These are phyloP conservation scores for Brachionus sp. DNA, from an alignment of 1,140 invertebrate genomes.

Conservation along the genomic window DNA sequence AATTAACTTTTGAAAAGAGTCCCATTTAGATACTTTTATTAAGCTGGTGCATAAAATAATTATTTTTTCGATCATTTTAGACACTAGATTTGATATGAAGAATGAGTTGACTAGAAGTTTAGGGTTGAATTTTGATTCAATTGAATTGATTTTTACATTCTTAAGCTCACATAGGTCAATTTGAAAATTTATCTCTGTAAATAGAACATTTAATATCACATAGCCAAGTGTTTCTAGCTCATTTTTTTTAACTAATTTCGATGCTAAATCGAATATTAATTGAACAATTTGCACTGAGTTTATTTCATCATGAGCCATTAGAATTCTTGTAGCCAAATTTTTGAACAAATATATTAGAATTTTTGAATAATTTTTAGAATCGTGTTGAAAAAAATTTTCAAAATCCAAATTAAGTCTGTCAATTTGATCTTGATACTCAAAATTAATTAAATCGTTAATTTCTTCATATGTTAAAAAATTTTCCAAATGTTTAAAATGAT, in stretches of 20 bases:
- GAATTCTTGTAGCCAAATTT: neutral
- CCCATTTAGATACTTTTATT: neutral
- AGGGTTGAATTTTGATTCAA: neutral
- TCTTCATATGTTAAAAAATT: neutral
- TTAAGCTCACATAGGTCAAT: neutral
- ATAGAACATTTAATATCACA: neutral
- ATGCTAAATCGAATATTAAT: neutral
- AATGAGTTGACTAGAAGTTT: neutral
- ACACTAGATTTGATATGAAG: neutral
- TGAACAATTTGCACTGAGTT: constrained; percentile 24
- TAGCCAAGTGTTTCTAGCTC: neutral
- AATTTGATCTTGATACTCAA: neutral
- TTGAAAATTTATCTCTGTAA: neutral
- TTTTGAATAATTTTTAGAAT: constrained; percentile 6
- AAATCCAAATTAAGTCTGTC: neutral
- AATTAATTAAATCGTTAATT: neutral
- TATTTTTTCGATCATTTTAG: neutral
- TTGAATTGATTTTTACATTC: neutral
- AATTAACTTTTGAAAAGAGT: neutral
- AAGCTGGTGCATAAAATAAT: neutral
- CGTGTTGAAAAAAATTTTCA: neutral
- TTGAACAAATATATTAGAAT: neutral
- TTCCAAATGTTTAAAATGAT: neutral
- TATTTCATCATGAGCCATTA: constrained; percentile 23
- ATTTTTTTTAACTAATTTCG: neutral